phyloP scores from a whole-genome alignment of 2,113 vertebrate genomes.

The Micromys minutus region DNA sequence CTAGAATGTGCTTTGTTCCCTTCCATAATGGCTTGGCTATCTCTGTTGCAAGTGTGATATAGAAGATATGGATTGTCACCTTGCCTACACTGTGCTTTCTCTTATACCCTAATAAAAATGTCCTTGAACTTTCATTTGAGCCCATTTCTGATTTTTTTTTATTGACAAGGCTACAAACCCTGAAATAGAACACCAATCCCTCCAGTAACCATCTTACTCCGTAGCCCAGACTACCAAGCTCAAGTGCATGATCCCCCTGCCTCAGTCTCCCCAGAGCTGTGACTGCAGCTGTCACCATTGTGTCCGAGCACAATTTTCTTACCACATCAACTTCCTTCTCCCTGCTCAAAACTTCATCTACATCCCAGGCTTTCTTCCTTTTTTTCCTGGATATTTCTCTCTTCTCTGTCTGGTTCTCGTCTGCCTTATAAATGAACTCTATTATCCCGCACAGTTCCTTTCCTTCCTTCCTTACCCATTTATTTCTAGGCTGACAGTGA shows the following conservation, averaged over 20 bases:
- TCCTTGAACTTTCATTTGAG: background rate
- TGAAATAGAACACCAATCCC: background rate
- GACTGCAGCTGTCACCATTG: background rate
- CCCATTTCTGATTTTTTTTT: background rate
- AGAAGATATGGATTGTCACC: background rate
- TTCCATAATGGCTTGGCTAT: background rate
- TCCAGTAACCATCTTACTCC: background rate
- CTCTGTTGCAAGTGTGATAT: too few relatives aligned
- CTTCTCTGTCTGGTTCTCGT: background rate
- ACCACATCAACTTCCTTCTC: too few relatives aligned
- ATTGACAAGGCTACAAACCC: background rate
- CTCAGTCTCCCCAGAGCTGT: background rate
- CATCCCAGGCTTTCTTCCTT: background rate
- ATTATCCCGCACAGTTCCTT: background rate
- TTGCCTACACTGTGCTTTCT: background rate
- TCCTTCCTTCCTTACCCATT: background rate
- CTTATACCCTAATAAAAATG: background rate
- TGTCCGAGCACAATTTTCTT: background rate
- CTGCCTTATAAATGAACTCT: background rate
- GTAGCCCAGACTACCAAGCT: background rate
- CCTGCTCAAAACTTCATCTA: background rate
- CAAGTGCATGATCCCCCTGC: background rate
- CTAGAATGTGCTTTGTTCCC: background rate
- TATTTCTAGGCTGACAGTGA: conserved; percentile 16
- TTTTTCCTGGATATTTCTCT: background rate